Percentiles rank a stretch among this genome's conserved stretches.
Evolutionary conservation across 2,113 vertebrate species (phyloP).

Genomic region (Daubentonia madagascariensis): DNA sequence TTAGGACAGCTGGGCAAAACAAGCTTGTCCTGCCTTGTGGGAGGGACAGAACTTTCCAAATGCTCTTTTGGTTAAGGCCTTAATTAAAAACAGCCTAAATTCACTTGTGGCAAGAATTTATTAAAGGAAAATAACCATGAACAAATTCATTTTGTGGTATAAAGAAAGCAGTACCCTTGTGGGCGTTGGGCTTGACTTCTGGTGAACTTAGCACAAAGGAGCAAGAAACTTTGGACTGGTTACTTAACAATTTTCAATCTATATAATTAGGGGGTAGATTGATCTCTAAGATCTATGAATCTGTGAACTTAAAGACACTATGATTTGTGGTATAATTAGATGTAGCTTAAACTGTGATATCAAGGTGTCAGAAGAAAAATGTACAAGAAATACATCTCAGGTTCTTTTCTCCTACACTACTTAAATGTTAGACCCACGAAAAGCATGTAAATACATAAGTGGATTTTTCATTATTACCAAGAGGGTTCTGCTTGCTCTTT

Average conservation of each 20-base stretch:
- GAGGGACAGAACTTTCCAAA: slow-evolving; percentile 42
- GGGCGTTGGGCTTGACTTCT: not conserved
- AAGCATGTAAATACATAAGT: not conserved
- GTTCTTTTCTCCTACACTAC: not conserved
- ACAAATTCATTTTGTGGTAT: not conserved
- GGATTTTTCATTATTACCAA: not conserved
- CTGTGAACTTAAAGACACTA: not conserved
- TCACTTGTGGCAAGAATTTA: slow-evolving; percentile 59
- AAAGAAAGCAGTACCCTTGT: not conserved
- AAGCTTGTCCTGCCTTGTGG: slow-evolving; percentile 51
- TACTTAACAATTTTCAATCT: not conserved
- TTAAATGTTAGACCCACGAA: not conserved
- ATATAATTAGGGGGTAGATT: not conserved
- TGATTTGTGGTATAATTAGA: slow-evolving; percentile 31
- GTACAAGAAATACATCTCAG: not conserved
- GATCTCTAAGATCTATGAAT: not conserved
- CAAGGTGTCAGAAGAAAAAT: not conserved
- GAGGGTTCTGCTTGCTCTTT: not conserved
- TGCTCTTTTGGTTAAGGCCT: slow-evolving; percentile 49
- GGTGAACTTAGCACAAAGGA: not conserved
- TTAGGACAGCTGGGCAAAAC: slow-evolving; percentile 56
- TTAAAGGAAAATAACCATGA: slow-evolving; percentile 58
- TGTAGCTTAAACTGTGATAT: not conserved
- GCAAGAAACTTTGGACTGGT: not conserved
- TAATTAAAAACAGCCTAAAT: slow-evolving; percentile 65